Conservation (phyloP, 2,888 invertebrate species). For the Pyrgus malvae region DNA sequence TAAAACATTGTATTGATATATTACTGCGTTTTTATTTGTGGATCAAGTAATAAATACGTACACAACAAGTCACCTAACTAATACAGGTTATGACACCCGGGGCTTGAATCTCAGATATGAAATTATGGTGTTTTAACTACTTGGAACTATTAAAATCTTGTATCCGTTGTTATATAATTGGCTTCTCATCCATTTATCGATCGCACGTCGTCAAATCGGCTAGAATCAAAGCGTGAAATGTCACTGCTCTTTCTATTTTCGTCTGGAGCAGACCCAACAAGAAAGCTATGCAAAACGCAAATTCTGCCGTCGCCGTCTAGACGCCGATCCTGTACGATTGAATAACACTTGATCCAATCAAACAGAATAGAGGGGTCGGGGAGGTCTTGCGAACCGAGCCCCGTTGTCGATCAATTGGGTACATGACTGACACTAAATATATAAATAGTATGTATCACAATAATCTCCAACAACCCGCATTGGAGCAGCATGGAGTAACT, state of each 20-base stretch:
- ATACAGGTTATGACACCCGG: too few relatives aligned
- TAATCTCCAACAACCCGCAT: too few relatives aligned
- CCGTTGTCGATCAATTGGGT: constrained; percentile 49
- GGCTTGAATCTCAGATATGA: too few relatives aligned
- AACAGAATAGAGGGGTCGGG: constrained; percentile 67
- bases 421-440: too few relatives aligned
- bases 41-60: too few relatives aligned
- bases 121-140: too few relatives aligned
- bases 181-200: constrained; percentile 48
- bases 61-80: too few relatives aligned
- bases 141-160: too few relatives aligned
- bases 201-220: constrained; percentile 59
- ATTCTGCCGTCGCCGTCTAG: constrained; percentile 77
- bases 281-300: constrained; percentile 75
- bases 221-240: constrained; percentile 61
- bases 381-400: constrained; percentile 62
- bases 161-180: constrained; percentile 23
- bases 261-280: constrained; percentile 69
- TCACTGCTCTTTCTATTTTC: constrained; percentile 77
- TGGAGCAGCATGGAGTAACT: too few relatives aligned
- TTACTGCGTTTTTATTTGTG: too few relatives aligned
- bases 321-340: constrained; percentile 71
- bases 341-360: constrained; percentile 80
- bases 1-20: too few relatives aligned
- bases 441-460: too few relatives aligned